These are phyloP conservation scores for Callipepla squamata DNA, from an alignment of 2,113 vertebrate species.

Conservation along the genomic window DNA sequence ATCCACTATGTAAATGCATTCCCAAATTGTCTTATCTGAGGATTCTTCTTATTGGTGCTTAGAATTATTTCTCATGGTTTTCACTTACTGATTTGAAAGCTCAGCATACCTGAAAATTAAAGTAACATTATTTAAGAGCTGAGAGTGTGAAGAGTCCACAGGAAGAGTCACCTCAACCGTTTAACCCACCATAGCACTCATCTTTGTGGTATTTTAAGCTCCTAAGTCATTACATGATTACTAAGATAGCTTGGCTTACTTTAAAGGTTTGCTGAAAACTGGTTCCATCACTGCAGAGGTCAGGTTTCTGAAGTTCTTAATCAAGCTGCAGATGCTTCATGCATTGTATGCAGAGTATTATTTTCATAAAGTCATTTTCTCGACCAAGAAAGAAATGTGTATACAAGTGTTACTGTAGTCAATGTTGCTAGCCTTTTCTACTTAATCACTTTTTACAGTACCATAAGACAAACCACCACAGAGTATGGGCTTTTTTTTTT, in stretches of 20 bases:
- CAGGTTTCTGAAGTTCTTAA: not conserved
- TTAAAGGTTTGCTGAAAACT: slow-evolving; percentile 15
- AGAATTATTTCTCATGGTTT: not conserved
- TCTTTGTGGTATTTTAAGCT: not conserved
- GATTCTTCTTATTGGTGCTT: not conserved
- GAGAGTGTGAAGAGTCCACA: not conserved
- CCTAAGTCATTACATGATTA: not conserved
- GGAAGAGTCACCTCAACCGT: not conserved
- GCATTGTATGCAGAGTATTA: not conserved
- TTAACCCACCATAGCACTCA: not conserved
- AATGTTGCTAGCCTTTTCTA: not conserved
- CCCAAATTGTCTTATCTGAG: not conserved
- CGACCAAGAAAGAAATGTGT: not conserved
- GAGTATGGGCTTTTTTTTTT: not conserved
- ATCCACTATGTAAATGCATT: not conserved
- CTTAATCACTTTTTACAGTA: not conserved
- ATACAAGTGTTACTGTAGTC: not conserved
- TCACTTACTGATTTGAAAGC: not conserved
- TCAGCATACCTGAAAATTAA: slow-evolving; percentile 5
- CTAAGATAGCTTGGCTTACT: slow-evolving; percentile 1
- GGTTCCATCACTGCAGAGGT: not conserved
- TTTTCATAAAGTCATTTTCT: not conserved
- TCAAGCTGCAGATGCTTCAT: not conserved
- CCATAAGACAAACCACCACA: not conserved
- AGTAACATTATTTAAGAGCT: not conserved